Evolutionary conservation across 1,140 invertebrate species (phyloP).

Genomic region (Sitophilus oryzae): DNA sequence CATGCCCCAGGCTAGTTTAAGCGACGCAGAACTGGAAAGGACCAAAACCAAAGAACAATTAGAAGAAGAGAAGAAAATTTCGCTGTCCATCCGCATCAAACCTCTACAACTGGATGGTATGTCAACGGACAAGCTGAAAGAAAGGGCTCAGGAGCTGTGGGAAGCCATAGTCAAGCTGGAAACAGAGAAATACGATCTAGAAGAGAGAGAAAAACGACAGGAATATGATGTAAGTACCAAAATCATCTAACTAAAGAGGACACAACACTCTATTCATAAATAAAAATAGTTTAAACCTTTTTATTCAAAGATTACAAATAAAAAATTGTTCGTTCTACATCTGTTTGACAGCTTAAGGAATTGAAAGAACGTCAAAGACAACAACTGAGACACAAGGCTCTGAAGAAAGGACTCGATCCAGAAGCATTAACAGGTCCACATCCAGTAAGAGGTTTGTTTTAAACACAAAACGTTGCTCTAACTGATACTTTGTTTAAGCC

Average conservation of each 20-base stretch:
- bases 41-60: constrained; percentile 99
- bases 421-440: constrained; percentile 93
- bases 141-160: constrained; percentile 92
- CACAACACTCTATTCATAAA: too few species aligned
- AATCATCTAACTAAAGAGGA: too few species aligned
- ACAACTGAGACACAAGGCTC: constrained; percentile 91
- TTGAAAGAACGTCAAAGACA: constrained; percentile 97
- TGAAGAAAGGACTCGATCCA: constrained; percentile 93
- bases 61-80: constrained; percentile 97
- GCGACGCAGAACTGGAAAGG: constrained; percentile 85
- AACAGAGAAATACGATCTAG: constrained; percentile 99
- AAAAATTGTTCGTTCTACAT: background rate
- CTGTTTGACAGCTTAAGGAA: constrained; percentile 80
- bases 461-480: background rate
- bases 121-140: constrained; percentile 71
- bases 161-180: constrained; percentile 92
- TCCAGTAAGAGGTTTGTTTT: constrained; percentile 64
- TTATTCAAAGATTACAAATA: too few species aligned
- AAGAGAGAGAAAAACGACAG: constrained; percentile 97
- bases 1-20: constrained; percentile 65
- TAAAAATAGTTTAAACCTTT: too few species aligned
- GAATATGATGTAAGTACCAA: constrained; percentile 99
- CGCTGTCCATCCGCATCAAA: constrained; percentile 92
- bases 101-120: constrained; percentile 79
- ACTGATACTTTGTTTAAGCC: constrained; percentile 59